Conservation (phyloP, 2,113 vertebrate species). For the Stegastes partitus region DNA sequence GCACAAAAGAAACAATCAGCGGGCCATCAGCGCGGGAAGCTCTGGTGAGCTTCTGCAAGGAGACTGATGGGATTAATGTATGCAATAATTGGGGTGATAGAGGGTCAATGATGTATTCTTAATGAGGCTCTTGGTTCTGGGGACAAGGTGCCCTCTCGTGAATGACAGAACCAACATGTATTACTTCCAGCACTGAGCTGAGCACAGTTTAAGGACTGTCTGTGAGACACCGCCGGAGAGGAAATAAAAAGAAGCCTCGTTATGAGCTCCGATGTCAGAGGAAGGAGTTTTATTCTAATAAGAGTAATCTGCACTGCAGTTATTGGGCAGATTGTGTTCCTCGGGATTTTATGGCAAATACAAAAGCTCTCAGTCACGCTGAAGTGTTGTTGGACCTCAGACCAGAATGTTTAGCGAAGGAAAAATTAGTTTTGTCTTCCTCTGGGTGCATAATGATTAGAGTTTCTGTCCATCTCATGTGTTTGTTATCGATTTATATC, state of each 20-base stretch:
- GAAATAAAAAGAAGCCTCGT: not conserved
- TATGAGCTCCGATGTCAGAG: not conserved
- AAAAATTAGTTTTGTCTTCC: no score
- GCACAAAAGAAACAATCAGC: conserved; percentile 54
- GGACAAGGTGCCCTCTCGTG: conserved; percentile 50
- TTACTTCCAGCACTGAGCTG: conserved; percentile 3
- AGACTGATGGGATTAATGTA: conserved; percentile 54
- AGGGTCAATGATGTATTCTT: conserved; percentile 50
- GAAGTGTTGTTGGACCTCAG: no score
- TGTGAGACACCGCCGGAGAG: not conserved
- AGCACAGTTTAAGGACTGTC: not conserved
- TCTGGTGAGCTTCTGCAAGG: conserved; percentile 22
- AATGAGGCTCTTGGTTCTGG: conserved; percentile 54
- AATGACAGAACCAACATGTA: conserved; percentile 40
- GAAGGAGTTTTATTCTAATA: not conserved
- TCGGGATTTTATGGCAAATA: no score
- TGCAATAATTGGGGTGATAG: conserved; percentile 63
- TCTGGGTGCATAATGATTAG: no score
- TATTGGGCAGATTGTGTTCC: no score
- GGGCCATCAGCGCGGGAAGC: conserved; percentile 18
- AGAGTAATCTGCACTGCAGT: not conserved
- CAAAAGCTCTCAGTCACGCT: no score
- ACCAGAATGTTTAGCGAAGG: no score
- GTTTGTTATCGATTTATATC: no score
- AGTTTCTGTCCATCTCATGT: no score